A percentile compares a stretch with the other conserved stretches of the same genome.
These are phyloP conservation scores for Semotilus atromaculatus DNA, from an alignment of 2,797 vertebrate genomes.

Conservation along the genomic window DNA sequence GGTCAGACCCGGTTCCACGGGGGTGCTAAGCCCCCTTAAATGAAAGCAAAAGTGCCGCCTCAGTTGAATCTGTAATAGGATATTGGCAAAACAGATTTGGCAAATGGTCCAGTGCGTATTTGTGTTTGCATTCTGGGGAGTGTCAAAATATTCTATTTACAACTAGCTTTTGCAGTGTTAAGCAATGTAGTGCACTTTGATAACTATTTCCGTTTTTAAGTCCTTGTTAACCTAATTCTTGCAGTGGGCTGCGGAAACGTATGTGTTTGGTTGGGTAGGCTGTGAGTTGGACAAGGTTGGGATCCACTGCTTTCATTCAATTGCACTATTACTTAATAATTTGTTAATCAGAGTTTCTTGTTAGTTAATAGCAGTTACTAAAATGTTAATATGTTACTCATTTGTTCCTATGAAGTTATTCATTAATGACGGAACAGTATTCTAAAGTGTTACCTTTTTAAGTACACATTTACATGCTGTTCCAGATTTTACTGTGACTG, in stretches of 20 bases:
- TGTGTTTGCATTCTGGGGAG: neutral
- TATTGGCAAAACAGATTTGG: neutral
- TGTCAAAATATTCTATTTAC: neutral
- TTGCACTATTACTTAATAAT: no score
- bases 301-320: no score
- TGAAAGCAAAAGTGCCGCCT: neutral
- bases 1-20: neutral
- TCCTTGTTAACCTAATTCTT: neutral
- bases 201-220: neutral
- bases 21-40: neutral
- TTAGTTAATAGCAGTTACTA: neutral
- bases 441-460: neutral
- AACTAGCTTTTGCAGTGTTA: neutral
- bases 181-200: neutral
- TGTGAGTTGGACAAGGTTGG: no score
- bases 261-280: neutral
- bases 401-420: neutral
- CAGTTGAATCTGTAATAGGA: neutral
- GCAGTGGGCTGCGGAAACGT: neutral
- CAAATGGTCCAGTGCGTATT: neutral
- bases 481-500: neutral
- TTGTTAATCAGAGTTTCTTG: no score
- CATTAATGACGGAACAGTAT: neutral
- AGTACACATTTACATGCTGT: neutral
- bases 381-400: neutral